Percentiles rank a stretch among this genome's conserved stretches.
These are phyloP conservation scores for Saccopteryx leptura DNA, from an alignment of 2,113 vertebrate species.

Conservation along the genomic window DNA sequence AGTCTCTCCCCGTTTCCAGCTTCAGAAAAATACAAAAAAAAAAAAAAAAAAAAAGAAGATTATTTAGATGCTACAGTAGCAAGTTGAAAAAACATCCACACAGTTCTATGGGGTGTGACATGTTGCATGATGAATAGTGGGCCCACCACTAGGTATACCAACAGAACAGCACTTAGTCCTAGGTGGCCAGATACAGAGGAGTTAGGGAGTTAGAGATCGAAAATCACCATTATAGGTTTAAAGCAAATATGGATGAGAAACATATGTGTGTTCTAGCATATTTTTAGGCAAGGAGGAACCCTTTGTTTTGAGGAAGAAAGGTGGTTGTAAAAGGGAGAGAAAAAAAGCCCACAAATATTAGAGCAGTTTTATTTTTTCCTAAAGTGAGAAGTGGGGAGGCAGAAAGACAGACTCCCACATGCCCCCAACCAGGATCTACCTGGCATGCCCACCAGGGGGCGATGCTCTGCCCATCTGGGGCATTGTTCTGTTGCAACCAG, in stretches of 20 bases:
- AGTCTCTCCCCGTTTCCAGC: too few species aligned
- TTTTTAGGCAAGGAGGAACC: slow-evolving; percentile 17
- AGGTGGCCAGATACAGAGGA: slow-evolving; percentile 2
- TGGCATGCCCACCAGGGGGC: too few species aligned
- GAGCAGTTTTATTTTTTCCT: neutral
- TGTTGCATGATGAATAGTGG: neutral
- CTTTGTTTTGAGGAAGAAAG: slow-evolving; percentile 43
- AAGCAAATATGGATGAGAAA: neutral
- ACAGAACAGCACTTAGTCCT: neutral
- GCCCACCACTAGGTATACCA: neutral
- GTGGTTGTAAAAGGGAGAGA: neutral
- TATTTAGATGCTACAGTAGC: neutral
- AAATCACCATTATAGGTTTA: slow-evolving; percentile 37
- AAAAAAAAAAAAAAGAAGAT: neutral
- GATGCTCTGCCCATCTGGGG: too few species aligned
- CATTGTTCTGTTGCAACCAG: too few species aligned
- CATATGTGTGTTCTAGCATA: neutral
- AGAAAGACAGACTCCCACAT: too few species aligned
- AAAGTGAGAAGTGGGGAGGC: too few species aligned
- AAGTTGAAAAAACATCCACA: neutral
- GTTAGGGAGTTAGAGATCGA: slow-evolving; percentile 1
- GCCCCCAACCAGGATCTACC: too few species aligned
- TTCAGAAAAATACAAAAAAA: too few species aligned
- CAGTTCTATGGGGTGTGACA: neutral
- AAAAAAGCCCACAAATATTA: neutral